A percentile compares a stretch with the other conserved stretches of the same genome.
Conservation (phyloP, 2,888 invertebrate species). For the Morpho helenor region DNA sequence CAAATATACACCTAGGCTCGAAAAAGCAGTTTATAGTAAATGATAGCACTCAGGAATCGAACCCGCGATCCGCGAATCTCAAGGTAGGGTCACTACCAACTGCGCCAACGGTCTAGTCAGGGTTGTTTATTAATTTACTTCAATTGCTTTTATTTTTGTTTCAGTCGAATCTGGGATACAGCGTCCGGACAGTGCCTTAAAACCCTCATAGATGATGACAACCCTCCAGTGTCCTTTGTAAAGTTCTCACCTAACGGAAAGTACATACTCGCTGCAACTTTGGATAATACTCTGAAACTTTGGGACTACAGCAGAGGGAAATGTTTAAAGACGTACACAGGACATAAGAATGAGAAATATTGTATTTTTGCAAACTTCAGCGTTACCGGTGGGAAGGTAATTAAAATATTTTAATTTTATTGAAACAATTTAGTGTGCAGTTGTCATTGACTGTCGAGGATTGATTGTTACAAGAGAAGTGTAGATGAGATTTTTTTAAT, state of each 20-base stretch:
- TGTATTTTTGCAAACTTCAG: constrained; percentile 99
- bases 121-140: background rate
- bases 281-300: constrained; percentile 98
- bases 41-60: no score
- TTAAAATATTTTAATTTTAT: background rate
- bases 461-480: no score
- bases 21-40: no score
- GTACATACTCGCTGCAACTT: constrained; percentile 98
- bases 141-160: constrained; percentile 36
- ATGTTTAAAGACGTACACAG: constrained; percentile 98
- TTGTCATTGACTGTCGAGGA: no score
- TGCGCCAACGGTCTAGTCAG: no score
- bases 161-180: constrained; percentile 99
- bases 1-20: no score
- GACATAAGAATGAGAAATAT: constrained; percentile 99
- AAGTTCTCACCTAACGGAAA: constrained; percentile 99
- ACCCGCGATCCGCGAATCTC: no score
- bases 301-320: constrained; percentile 99
- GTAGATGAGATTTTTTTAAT: no score
- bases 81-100: no score
- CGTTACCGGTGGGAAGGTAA: constrained; percentile 98
- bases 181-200: constrained; percentile 99
- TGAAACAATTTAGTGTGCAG: background rate
- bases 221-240: constrained; percentile 99
- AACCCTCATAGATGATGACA: constrained; percentile 99